Conservation (phyloP, 2,797 vertebrate genomes). For the Sebastiscus albofasciatus region DNA sequence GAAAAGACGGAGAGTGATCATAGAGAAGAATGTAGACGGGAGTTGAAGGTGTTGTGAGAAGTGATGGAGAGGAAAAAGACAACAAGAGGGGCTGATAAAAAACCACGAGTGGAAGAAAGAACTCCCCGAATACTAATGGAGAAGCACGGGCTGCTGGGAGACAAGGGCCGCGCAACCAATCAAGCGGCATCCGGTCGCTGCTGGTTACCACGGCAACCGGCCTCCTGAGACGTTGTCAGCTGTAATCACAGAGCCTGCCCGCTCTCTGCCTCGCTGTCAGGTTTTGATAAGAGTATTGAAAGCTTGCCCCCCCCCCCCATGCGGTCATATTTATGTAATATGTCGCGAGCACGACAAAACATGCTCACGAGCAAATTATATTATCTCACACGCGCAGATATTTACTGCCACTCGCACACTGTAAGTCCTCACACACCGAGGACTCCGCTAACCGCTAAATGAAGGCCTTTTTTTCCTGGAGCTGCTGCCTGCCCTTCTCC, state of each 20-base stretch:
- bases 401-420: too few species aligned
- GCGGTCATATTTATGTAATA: neutral
- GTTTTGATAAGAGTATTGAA: conserved; percentile 52
- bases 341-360: too few species aligned
- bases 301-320: too few species aligned
- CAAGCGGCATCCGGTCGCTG: conserved; percentile 65
- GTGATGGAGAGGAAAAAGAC: conserved; percentile 1
- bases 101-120: conserved; percentile 61
- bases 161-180: conserved; percentile 73
- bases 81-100: conserved; percentile 44
- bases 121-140: conserved; percentile 79
- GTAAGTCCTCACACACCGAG: too few species aligned
- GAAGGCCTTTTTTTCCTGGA: too few species aligned
- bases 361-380: too few species aligned
- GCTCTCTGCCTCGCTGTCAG: conserved; percentile 31
- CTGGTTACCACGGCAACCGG: conserved; percentile 75
- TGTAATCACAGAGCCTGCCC: conserved; percentile 76
- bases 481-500: too few species aligned
- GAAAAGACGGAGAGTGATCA: neutral
- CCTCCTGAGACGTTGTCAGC: conserved; percentile 78
- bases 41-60: conserved; percentile 25
- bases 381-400: too few species aligned
- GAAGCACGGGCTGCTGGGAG: conserved; percentile 71
- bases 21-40: neutral
- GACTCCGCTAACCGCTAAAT: too few species aligned